Evolutionary conservation across 2,888 invertebrate species (phyloP), one percentile per base, ranked within the genome.

Genomic region (Pristionchus japonicus): DNA sequence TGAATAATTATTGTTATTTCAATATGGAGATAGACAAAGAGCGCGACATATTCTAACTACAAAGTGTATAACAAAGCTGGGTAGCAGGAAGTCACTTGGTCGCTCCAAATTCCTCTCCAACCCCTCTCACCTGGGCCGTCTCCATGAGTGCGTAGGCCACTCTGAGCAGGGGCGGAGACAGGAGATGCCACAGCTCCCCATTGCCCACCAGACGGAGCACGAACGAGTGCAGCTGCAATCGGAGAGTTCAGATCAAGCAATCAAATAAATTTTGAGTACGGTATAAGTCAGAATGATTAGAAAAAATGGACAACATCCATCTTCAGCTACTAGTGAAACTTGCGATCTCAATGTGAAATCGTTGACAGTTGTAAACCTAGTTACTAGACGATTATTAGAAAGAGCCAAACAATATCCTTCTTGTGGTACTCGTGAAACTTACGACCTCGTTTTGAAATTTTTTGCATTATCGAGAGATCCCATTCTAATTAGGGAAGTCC

Each of bases 71-170:
- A n/a, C n/a, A n/a, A n/a, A n/a, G n/a, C n/a, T n/a, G n/a, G n/a
- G n/a, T n/a, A n/a, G n/a, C n/a, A n/a, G n/a, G n/a, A n/a, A n/a
- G n/a, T 43, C 43, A 43, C 43, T 9, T 11, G 6, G 11, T 43
- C 43, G 11, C 43, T 43, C 11, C 11, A 11, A 6, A 43, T 9
- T 43, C 43, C 6, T 43, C 43, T 9, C 11, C 31, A 74, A 17
- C 31, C 3, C 7, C 4, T 4, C n/a, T 40, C 23, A 85, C 85
- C 85, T 85, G 85, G 0, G n/a, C 23, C 15, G 85, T 85, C 85
- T 85, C 85, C 40, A 85, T 27, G 17, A 85, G 61, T 49, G 85
- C 85, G 43, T 85, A 85, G 17, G 43, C 40, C n/a, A 64, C 15
- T 64, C 31, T 67, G 15, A 85, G 47, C 47, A 64, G 40, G 2